These are phyloP conservation scores for Cynopterus brachyotis DNA, from an alignment of 2,113 vertebrate genomes.

Conservation along the genomic window DNA sequence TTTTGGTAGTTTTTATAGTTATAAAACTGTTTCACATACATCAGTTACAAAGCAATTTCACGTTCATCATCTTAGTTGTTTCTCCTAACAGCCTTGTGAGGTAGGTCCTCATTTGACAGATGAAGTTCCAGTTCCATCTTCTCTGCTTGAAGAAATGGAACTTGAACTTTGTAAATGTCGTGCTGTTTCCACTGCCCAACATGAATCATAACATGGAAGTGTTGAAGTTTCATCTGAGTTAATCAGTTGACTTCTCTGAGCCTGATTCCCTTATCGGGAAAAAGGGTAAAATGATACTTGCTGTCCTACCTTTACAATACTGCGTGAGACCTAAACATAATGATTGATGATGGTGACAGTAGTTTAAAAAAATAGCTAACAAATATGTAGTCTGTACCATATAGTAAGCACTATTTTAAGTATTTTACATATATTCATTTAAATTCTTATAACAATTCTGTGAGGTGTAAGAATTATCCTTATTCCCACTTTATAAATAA, in stretches of 20 bases:
- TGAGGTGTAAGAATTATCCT: background rate
- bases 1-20: background rate
- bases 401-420: background rate
- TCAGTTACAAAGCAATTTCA: background rate
- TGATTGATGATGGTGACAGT: background rate
- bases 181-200: background rate
- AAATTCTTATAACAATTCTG: background rate
- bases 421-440: background rate
- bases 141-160: background rate
- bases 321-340: background rate
- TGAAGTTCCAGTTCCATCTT: too few relatives aligned
- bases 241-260: background rate
- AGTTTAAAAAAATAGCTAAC: background rate
- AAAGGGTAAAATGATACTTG: background rate
- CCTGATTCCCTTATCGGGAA: background rate
- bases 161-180: background rate
- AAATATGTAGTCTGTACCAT: background rate
- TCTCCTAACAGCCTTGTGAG: background rate
- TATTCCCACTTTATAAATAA: background rate
- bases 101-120: background rate
- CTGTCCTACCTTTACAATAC: background rate
- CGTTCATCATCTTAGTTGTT: background rate
- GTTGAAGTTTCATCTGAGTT: background rate
- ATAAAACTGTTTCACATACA: background rate
- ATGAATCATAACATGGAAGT: background rate